Evolutionary conservation across 2,113 vertebrate genomes (phyloP), one percentile per base, ranked within the genome.

Genomic region (Rhabdornis inornatus): DNA sequence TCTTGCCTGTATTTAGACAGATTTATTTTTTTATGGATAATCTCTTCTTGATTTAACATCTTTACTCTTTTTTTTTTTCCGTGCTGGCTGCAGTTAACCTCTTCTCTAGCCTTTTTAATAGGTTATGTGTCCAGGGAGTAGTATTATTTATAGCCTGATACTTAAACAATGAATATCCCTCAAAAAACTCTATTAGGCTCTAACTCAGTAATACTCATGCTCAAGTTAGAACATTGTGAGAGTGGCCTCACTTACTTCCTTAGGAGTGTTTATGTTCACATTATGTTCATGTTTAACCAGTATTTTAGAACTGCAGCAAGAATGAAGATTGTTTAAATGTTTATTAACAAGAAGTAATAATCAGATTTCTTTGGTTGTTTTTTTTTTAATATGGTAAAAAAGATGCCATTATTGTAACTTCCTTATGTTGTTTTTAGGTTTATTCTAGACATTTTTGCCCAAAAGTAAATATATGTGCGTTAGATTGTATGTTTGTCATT

Each of bases 281-380:
- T 69, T 72, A 44, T 60, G 17, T 13, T 70, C 8, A 9, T 15
- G 7, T 5, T 87, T 56, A 77, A 22, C 13, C 27, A 13, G 6
- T 5, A 24, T 60, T 89, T 91, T 71, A 70, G 40, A 77, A 52
- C 15, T 71, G 25, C 20, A 80, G 8, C 7, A 47, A 68, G 33
- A 83, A 80, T 44, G 9, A 64, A 79, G 7, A 65, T 39, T 37
- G n/a, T 65, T 76, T 83, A 52, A 72, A 35, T 2, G 24, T 52
- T 37, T 33, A 66, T 66, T 83, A 17, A 74, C 20, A 72, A 55
- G 11, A 72, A 55, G 11, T 44, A 55, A 7, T 27, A 31, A 87
- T 22, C 24, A n/a, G 31, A 65, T 13, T 63, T 40, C 35, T 82
- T 7, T 2, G 0, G 0, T 5, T 39, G 1, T 5, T 64, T 64